Conservation (phyloP, 2,797 vertebrate species). For the Betta splendens region DNA sequence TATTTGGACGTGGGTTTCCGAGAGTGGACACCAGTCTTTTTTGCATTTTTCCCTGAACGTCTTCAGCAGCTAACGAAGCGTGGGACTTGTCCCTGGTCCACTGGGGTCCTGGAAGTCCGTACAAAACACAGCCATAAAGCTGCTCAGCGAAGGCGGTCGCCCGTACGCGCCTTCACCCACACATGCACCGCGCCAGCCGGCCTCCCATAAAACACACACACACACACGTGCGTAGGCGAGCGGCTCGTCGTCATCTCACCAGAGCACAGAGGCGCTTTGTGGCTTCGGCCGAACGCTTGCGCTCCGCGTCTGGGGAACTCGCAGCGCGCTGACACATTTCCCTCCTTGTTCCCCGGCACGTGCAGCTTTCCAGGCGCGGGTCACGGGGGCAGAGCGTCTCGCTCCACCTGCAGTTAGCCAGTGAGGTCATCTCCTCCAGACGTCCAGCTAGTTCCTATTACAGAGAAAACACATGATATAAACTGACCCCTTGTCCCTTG, state of each 20-base stretch:
- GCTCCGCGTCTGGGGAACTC: constrained; percentile 28
- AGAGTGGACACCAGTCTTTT: constrained; percentile 27
- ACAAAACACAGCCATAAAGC: constrained; percentile 64
- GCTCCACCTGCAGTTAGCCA: constrained; percentile 55
- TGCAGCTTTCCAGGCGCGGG: constrained; percentile 56
- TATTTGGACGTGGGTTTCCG: constrained; percentile 18
- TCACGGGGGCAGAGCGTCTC: constrained; percentile 49
- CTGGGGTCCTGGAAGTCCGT: constrained; percentile 51
- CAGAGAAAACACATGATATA: constrained; percentile 47
- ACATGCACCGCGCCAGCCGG: constrained; percentile 38
- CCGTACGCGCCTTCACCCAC: constrained; percentile 42
- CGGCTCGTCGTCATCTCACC: constrained; percentile 62
- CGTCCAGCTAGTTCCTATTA: constrained; percentile 37
- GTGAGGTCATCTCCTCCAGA: constrained; percentile 68
- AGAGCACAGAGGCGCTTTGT: constrained; percentile 79
- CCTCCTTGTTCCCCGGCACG: constrained; percentile 32
- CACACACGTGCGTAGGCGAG: constrained; percentile 83
- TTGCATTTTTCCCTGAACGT: constrained; percentile 8
- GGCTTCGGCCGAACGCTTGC: constrained; percentile 39
- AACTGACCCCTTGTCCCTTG: neutral
- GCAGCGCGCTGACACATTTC: constrained; percentile 9
- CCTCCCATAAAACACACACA: constrained; percentile 78
- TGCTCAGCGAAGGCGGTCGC: constrained; percentile 68
- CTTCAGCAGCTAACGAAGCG: constrained; percentile 14
- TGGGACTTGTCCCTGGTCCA: constrained; percentile 51